Evolutionary conservation across 2,113 vertebrate genomes (phyloP).

Genomic region (Nyctibius bracteatus): DNA sequence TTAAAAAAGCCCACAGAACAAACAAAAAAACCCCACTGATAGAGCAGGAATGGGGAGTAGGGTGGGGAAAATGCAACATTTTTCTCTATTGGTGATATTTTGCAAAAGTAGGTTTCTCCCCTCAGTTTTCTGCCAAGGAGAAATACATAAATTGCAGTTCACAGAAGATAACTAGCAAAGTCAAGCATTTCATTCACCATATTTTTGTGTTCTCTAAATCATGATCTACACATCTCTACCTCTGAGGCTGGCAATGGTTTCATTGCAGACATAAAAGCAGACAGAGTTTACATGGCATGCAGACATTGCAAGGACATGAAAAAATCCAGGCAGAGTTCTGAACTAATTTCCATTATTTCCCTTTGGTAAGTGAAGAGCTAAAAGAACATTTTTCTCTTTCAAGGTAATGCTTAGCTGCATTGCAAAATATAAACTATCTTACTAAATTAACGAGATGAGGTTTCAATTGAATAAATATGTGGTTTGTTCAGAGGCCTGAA

Average conservation of each 20-base stretch:
- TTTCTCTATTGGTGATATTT: neutral
- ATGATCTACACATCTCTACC: neutral
- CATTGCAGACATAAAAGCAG: neutral
- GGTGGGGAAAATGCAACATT: neutral
- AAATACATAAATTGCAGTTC: neutral
- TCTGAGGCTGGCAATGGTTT: neutral
- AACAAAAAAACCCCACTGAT: neutral
- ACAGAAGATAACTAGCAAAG: neutral
- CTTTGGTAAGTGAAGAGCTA: neutral
- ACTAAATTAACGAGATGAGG: neutral
- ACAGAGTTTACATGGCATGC: neutral
- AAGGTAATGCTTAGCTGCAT: neutral
- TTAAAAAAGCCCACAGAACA: neutral
- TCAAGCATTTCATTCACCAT: neutral
- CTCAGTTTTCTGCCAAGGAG: neutral
- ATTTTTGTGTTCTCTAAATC: neutral
- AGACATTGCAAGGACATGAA: neutral
- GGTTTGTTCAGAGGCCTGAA: neutral
- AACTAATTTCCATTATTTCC: neutral
- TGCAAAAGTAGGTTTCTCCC: neutral
- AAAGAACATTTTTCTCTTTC: neutral
- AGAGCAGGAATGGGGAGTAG: neutral
- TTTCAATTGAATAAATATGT: neutral
- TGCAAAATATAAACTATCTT: neutral
- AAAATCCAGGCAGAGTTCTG: neutral